These are phyloP conservation scores for Cantharis rustica DNA, from an alignment of 2,888 invertebrate genomes.

Conservation along the genomic window DNA sequence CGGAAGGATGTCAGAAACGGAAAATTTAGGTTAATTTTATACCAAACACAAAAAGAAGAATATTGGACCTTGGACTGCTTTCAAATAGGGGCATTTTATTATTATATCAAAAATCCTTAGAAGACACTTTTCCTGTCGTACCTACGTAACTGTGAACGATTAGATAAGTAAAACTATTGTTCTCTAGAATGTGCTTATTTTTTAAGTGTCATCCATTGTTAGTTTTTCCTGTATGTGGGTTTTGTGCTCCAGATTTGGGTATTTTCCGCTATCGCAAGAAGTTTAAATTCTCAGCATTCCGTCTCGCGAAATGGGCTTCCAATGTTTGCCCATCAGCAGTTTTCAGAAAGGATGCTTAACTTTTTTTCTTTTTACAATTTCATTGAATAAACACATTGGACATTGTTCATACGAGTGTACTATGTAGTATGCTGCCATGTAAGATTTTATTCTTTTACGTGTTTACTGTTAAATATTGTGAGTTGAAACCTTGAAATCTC, in stretches of 20 bases:
- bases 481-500: constrained; percentile 7
- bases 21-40: not conserved
- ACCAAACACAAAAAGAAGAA: not conserved
- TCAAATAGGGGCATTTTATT: not conserved
- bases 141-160: not conserved
- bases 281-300: not conserved
- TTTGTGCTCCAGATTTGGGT: not conserved
- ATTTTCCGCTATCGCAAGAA: not conserved
- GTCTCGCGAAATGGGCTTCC: not conserved
- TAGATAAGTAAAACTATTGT: not conserved
- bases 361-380: not conserved
- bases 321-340: not conserved
- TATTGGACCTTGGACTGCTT: not conserved
- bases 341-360: not conserved
- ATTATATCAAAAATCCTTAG: not conserved
- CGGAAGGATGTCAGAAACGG: not conserved
- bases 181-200: not conserved
- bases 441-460: constrained; percentile 2
- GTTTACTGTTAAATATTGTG: constrained; percentile 11
- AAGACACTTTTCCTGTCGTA: not conserved
- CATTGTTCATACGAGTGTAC: not conserved
- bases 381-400: not conserved
- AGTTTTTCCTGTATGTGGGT: not conserved
- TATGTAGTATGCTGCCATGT: not conserved
- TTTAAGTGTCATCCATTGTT: not conserved